These are phyloP conservation scores for Oncorhynchus keta DNA, from an alignment of 2,113 vertebrate genomes.

Conservation along the genomic window DNA sequence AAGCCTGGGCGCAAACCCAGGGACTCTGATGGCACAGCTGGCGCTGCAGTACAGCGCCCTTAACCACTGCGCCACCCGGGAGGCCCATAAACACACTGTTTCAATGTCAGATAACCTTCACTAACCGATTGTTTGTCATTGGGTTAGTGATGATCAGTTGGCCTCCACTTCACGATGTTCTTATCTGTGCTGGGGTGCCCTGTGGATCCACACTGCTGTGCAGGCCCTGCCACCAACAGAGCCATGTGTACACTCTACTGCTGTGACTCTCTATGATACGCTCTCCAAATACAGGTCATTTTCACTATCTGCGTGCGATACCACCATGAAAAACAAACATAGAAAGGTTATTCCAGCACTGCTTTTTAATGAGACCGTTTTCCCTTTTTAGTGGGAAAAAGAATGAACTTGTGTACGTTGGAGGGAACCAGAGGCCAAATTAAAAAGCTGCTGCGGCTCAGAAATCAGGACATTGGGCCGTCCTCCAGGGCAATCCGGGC, in stretches of 20 bases:
- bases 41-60: too few relatives aligned
- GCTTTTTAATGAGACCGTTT: conserved; percentile 31
- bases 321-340: conserved; percentile 16
- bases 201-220: not conserved
- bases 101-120: not conserved
- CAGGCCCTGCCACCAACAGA: not conserved
- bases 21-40: too few relatives aligned
- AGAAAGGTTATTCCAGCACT: conserved; percentile 3
- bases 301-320: conserved; percentile 8
- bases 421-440: conserved; percentile 14
- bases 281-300: not conserved
- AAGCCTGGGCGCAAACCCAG: too few relatives aligned
- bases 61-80: too few relatives aligned
- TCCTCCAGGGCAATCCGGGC: conserved; percentile 7
- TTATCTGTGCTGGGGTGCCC: conserved; percentile 8
- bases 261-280: not conserved
- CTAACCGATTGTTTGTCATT: not conserved
- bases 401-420: not conserved
- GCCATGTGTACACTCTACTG: not conserved
- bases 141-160: not conserved
- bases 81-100: not conserved
- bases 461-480: conserved; percentile 21
- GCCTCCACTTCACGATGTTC: not conserved
- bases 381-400: conserved; percentile 7
- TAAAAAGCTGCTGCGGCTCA: conserved; percentile 21